Percentiles rank a stretch among this genome's conserved stretches.
Evolutionary conservation across 2,888 invertebrate genomes (phyloP).

Genomic region (Epirrita christyi): DNA sequence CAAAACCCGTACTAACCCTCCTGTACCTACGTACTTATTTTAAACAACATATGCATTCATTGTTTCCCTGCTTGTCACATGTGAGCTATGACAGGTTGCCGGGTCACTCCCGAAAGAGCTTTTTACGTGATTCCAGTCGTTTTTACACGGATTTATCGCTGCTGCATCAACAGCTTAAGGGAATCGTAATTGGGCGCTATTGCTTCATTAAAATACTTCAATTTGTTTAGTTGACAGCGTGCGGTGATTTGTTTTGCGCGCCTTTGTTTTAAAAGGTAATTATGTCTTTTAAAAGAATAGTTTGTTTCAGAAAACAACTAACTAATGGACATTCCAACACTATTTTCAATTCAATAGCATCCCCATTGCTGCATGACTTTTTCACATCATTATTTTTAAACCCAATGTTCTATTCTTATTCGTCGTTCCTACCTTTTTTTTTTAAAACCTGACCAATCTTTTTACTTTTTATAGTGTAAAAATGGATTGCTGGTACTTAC

Average conservation of each 20-base stretch:
- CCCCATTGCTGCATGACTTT: background rate
- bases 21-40: constrained; percentile 13
- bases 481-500: too few relatives aligned
- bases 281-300: constrained; percentile 19
- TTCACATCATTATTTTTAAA: constrained; percentile 1
- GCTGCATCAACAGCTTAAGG: constrained; percentile 55
- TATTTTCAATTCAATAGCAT: constrained; percentile 11
- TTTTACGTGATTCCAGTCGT: constrained; percentile 55
- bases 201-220: constrained; percentile 79
- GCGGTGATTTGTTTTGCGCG: constrained; percentile 70
- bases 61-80: constrained; percentile 15
- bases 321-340: constrained; percentile 21
- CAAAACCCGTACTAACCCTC: too few relatives aligned
- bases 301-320: constrained; percentile 15
- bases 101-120: constrained; percentile 46
- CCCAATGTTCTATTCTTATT: background rate
- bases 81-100: constrained; percentile 41
- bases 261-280: constrained; percentile 49
- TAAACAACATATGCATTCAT: constrained; percentile 13
- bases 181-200: constrained; percentile 69
- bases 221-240: constrained; percentile 67
- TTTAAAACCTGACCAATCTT: too few relatives aligned
- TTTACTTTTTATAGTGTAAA: background rate
- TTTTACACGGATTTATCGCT: constrained; percentile 61
- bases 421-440: too few relatives aligned